Conservation (phyloP, 2,113 vertebrate genomes). For the Takifugu flavidus region DNA sequence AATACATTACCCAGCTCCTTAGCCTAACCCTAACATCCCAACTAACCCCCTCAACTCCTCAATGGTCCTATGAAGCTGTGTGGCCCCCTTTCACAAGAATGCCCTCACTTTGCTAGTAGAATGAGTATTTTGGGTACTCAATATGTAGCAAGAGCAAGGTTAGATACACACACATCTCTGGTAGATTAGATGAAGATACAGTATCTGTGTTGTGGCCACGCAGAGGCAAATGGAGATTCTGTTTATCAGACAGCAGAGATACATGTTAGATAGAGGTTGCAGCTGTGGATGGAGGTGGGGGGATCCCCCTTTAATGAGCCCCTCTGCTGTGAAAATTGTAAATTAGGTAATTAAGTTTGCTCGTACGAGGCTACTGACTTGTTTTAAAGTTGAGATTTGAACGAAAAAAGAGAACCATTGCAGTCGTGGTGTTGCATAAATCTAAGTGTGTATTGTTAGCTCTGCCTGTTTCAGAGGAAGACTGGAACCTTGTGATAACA, state of each 20-base stretch:
- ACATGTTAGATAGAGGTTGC: neutral
- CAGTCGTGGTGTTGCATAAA: slow-evolving; percentile 28
- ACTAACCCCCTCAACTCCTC: no score
- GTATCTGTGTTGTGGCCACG: slow-evolving; percentile 40
- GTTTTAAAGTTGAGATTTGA: slow-evolving; percentile 6
- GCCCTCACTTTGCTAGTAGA: no score
- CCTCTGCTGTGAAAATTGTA: slow-evolving; percentile 9
- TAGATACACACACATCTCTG: slow-evolving; percentile 28
- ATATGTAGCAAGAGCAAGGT: neutral
- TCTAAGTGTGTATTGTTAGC: slow-evolving; percentile 41
- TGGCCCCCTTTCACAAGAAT: no score
- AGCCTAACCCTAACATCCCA: no score
- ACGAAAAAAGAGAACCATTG: neutral
- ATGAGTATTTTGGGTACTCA: no score
- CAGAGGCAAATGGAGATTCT: slow-evolving; percentile 38
- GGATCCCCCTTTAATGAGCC: neutral
- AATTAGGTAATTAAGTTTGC: neutral
- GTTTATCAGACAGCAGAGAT: slow-evolving; percentile 42
- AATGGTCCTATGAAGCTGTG: no score
- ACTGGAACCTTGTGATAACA: slow-evolving; percentile 57
- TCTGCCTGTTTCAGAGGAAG: slow-evolving; percentile 43
- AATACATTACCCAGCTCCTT: no score
- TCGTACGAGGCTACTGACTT: no score
- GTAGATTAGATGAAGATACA: slow-evolving; percentile 63
- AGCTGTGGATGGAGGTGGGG: slow-evolving; percentile 4